phyloP scores from a whole-genome alignment of 2,888 invertebrate genomes.

The Conistra vaccinii region DNA sequence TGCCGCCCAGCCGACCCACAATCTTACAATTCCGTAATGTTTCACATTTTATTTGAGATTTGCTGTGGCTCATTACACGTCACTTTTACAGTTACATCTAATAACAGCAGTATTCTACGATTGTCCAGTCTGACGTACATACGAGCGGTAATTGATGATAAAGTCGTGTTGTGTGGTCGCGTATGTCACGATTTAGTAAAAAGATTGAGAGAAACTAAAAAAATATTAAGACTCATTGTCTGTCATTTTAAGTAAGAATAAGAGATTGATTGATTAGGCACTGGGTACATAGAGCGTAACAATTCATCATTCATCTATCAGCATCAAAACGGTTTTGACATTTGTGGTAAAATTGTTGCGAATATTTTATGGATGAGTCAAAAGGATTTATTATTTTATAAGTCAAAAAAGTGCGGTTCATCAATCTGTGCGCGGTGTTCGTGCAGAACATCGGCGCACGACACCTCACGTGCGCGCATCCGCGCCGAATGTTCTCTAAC shows the following conservation, averaged over 20 bases:
- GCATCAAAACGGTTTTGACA: constrained; percentile 32
- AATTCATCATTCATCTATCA: constrained; percentile 53
- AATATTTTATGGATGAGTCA: constrained; percentile 45
- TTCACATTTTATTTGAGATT: constrained; percentile 86
- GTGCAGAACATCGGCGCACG: constrained; percentile 62
- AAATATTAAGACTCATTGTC: constrained; percentile 24
- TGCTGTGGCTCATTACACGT: constrained; percentile 82
- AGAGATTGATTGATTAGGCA: constrained; percentile 49
- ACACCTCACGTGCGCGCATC: constrained; percentile 74
- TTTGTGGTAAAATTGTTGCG: constrained; percentile 27
- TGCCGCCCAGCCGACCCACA: constrained; percentile 84
- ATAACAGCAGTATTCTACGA: constrained; percentile 72
- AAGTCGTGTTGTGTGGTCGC: constrained; percentile 60
- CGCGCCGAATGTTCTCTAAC: constrained; percentile 78
- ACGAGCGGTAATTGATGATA: constrained; percentile 65
- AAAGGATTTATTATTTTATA: constrained; percentile 54
- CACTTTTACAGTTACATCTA: constrained; percentile 80
- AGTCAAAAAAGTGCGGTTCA: constrained; percentile 62
- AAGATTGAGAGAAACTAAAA: constrained; percentile 14
- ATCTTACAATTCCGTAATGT: constrained; percentile 87
- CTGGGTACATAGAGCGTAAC: constrained; percentile 6
- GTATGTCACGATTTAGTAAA: constrained; percentile 44
- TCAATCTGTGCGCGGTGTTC: constrained; percentile 70
- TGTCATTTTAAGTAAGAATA: constrained; percentile 20
- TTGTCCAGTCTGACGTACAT: constrained; percentile 71